phyloP scores from a whole-genome alignment of 1,140 invertebrate genomes.

The Trachymyrmex cornetzi region DNA sequence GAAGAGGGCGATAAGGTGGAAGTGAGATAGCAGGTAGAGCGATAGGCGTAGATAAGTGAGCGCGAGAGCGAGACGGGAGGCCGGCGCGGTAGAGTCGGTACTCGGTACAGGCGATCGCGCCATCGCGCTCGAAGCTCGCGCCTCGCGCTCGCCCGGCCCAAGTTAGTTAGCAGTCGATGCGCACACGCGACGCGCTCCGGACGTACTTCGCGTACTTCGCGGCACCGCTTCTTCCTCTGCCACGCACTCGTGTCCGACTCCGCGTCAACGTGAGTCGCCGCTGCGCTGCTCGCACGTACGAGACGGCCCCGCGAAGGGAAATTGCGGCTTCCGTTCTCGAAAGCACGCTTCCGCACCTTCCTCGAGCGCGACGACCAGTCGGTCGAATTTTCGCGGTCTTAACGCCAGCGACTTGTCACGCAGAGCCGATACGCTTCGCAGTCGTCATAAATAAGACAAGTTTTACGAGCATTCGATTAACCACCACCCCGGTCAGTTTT shows the following conservation, averaged over 20 bases:
- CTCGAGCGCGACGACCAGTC: not conserved
- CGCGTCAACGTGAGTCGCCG: not conserved
- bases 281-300: slow-evolving; percentile 63
- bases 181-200: slow-evolving; percentile 85
- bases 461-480: slow-evolving; percentile 13
- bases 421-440: not conserved
- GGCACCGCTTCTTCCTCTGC: slow-evolving; percentile 39
- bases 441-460: not conserved
- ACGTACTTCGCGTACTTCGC: slow-evolving; percentile 74
- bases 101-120: slow-evolving; percentile 62
- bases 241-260: slow-evolving; percentile 1
- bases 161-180: slow-evolving; percentile 86
- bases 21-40: slow-evolving; percentile 37
- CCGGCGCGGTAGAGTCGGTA: not conserved
- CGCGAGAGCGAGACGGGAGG: slow-evolving; percentile 47
- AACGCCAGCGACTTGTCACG: not conserved
- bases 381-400: not conserved
- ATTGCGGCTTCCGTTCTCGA: slow-evolving; percentile 67
- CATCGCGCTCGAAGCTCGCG: slow-evolving; percentile 77
- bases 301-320: slow-evolving; percentile 45
- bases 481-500: not conserved
- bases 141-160: slow-evolving; percentile 76
- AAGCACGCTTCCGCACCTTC: slow-evolving; percentile 20
- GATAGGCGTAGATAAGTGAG: slow-evolving; percentile 68
- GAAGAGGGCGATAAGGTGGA: not conserved